These are phyloP conservation scores for Aldrovandia affinis DNA, from an alignment of 2,797 vertebrate species.

Conservation along the genomic window DNA sequence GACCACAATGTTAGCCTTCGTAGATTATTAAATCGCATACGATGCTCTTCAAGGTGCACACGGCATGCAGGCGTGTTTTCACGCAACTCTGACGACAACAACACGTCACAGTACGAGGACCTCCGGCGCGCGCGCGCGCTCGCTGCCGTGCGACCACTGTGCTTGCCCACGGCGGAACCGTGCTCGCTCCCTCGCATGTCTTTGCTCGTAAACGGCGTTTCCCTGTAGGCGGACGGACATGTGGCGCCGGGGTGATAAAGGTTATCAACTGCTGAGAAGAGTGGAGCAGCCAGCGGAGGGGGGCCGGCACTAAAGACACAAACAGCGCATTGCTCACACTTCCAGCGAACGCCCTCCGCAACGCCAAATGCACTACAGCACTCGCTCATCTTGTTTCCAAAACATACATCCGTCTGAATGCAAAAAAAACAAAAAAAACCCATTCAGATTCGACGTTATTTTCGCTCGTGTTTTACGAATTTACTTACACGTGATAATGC, in stretches of 20 bases:
- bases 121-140: not conserved
- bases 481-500: too few relatives aligned
- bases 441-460: not conserved
- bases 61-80: not conserved
- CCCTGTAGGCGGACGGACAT: slow-evolving; percentile 61
- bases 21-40: not conserved
- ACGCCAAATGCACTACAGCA: not conserved
- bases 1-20: not conserved
- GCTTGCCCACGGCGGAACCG: not conserved
- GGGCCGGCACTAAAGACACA: slow-evolving; percentile 60
- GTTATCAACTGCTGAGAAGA: slow-evolving; percentile 70
- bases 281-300: slow-evolving; percentile 63
- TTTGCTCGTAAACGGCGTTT: slow-evolving; percentile 66
- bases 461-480: not conserved
- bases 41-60: not conserved
- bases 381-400: not conserved
- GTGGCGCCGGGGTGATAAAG: slow-evolving; percentile 74
- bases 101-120: not conserved
- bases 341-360: not conserved
- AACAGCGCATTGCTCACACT: slow-evolving; percentile 30
- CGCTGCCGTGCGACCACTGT: slow-evolving; percentile 17
- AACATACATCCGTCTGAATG: not conserved
- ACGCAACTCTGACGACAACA: not conserved
- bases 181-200: slow-evolving; percentile 45
- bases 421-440: too few relatives aligned